A percentile compares a stretch with the other conserved stretches of the same genome.
phyloP scores from a whole-genome alignment of 1,140 invertebrate species.

The Bilobella aurantiaca region DNA sequence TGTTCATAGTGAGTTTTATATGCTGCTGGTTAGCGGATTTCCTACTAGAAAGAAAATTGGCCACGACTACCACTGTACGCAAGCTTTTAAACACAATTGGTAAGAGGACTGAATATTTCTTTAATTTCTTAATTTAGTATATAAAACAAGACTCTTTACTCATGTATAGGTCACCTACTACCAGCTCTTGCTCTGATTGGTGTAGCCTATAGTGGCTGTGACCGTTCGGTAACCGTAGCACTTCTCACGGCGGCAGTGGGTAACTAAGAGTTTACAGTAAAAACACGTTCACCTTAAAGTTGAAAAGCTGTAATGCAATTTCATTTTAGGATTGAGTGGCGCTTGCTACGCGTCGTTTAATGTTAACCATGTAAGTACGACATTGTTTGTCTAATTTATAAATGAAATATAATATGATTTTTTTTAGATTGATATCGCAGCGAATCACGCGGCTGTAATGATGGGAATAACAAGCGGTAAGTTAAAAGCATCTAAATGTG shows the following conservation, averaged over 20 bases:
- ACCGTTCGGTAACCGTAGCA: constrained; percentile 45
- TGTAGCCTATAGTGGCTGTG: constrained; percentile 68
- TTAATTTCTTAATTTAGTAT: neutral
- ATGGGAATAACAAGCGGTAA: constrained; percentile 48
- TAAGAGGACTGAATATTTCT: constrained; percentile 38
- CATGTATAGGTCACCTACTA: constrained; percentile 51
- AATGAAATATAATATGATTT: too few species aligned
- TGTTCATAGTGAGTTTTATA: constrained; percentile 59
- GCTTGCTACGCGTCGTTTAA: constrained; percentile 43
- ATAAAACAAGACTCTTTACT: neutral
- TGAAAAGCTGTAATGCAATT: too few species aligned
- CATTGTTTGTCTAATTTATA: too few species aligned
- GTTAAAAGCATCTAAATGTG: neutral
- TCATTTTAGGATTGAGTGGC: constrained; percentile 43
- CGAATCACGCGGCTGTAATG: constrained; percentile 44
- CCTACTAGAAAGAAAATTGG: constrained; percentile 47
- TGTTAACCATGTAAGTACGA: constrained; percentile 38
- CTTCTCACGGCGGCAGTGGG: constrained; percentile 37
- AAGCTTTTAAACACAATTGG: constrained; percentile 64
- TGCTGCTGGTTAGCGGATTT: constrained; percentile 58
- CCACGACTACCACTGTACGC: constrained; percentile 50
- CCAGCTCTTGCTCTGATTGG: constrained; percentile 66
- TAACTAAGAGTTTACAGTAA: too few species aligned
- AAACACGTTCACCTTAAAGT: too few species aligned
- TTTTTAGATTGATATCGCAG: constrained; percentile 45